Base-by-base conservation (phyloP, 2,113 vertebrate species). In the Gymnocephalus cernua region DNA sequence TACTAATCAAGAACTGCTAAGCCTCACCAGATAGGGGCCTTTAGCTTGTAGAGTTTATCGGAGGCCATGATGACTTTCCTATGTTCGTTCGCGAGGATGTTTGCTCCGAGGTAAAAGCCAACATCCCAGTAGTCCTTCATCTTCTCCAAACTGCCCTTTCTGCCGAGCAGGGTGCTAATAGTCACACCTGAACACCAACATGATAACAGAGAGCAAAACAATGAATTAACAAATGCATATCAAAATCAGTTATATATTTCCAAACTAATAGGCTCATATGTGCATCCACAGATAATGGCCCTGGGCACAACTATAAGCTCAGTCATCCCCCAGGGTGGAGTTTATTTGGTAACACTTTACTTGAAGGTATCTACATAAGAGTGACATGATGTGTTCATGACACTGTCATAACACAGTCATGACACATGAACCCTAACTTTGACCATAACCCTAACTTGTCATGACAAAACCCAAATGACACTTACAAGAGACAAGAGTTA, bases 51-150 rank as follows among this genome's bases (percentile, higher is more conserved):
- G 25, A 99, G 96, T 85, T 96, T 97, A 74, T 98, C 97, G 0
- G 97, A 96, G 3, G 97, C 96, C 82, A 96, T 94, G 2, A 95
- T 95, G 86, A 98, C 96, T 91, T 97, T 97, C 79, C 69, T 89
- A 21, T 95, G 91, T 66, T 97, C 96, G 1, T 95, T 96, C 35
- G 94, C 93, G 1, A 99, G 92, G 82, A 99, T 96, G 74, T 96
- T 96, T 0, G 96, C 95, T 4, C 97, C 97, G 2, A 99, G 93
- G 87, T 96, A 98, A 86, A 98, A 97, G 9, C 97, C 97, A 1
- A 97, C 97, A 7, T 99, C 97, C 97, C 97, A 98, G 92, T 99
- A 99, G 77, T 96, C 95, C 56, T 93, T 93, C 96, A 98, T 97
- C 93, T 97, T 97, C 93, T 95, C 97, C 84, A 95, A 86, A 70